Conservation (phyloP, 2,888 invertebrate genomes). For the Andrena flavipes region DNA sequence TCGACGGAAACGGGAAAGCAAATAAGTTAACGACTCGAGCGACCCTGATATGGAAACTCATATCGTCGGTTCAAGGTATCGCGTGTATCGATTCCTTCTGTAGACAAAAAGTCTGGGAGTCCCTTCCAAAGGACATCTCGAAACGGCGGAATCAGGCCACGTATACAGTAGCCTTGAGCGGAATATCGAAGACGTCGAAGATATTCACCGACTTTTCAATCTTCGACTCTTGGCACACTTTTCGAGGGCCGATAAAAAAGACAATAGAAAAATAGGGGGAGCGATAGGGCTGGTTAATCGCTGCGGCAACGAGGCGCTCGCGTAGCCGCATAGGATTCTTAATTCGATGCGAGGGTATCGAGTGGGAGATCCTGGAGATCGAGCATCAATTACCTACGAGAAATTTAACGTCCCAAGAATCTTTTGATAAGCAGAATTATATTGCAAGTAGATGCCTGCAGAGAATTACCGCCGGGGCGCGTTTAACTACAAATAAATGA, state of each 20-base stretch:
- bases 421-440: too few species aligned
- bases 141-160: constrained; percentile 62
- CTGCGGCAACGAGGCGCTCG: constrained; percentile 5
- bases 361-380: neutral
- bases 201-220: constrained; percentile 65
- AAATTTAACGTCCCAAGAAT: neutral
- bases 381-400: neutral
- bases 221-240: constrained; percentile 64
- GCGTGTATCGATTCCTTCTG: constrained; percentile 59
- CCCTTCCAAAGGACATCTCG: constrained; percentile 59
- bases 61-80: constrained; percentile 62
- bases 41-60: constrained; percentile 60
- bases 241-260: constrained; percentile 49
- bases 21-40: constrained; percentile 49
- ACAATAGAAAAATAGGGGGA: constrained; percentile 56
- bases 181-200: constrained; percentile 62
- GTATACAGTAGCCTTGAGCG: constrained; percentile 62
- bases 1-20: constrained; percentile 19
- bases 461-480: too few species aligned
- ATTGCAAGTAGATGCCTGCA: too few species aligned
- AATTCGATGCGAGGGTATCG: neutral
- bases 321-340: neutral
- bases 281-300: constrained; percentile 47
- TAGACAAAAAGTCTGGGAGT: constrained; percentile 60
- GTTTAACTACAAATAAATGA: neutral